Percentiles rank a stretch among this genome's conserved stretches.
These are phyloP conservation scores for Lithophane socia DNA, from an alignment of 2,888 invertebrate species.

Conservation along the genomic window DNA sequence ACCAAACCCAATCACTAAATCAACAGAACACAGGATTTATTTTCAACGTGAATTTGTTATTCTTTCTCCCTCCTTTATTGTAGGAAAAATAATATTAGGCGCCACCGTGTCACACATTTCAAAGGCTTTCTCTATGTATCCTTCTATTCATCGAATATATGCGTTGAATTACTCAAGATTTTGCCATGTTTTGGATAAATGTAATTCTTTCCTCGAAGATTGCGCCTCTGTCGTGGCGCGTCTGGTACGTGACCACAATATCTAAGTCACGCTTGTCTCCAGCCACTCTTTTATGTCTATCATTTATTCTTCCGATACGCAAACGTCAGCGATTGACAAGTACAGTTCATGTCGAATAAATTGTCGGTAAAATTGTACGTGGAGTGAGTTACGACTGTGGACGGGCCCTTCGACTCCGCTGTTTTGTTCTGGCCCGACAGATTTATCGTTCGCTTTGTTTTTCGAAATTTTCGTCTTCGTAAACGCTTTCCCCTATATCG, in stretches of 20 bases:
- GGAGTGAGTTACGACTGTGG: slow-evolving; percentile 86
- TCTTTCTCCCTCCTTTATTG: slow-evolving; percentile 33
- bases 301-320: slow-evolving; percentile 88
- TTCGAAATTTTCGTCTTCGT: slow-evolving; percentile 77
- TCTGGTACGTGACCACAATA: slow-evolving; percentile 87
- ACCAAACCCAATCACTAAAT: slow-evolving; percentile 73
- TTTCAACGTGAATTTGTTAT: slow-evolving; percentile 61
- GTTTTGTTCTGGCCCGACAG: slow-evolving; percentile 78
- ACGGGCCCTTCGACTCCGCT: slow-evolving; percentile 81
- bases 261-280: slow-evolving; percentile 81
- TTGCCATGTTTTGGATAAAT: slow-evolving; percentile 86
- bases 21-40: slow-evolving; percentile 64
- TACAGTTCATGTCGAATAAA: slow-evolving; percentile 88
- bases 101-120: slow-evolving; percentile 58
- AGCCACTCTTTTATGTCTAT: slow-evolving; percentile 85
- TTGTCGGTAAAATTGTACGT: slow-evolving; percentile 86
- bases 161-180: slow-evolving; percentile 88
- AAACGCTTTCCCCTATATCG: slow-evolving; percentile 71
- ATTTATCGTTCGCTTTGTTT: slow-evolving; percentile 84
- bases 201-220: slow-evolving; percentile 89
- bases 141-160: slow-evolving; percentile 77
- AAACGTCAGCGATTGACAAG: slow-evolving; percentile 89
- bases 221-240: slow-evolving; percentile 84
- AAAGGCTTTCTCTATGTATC: slow-evolving; percentile 45
- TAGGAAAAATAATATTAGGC: slow-evolving; percentile 50